Conservation (phyloP, 2,888 invertebrate species). For the Eupithecia insigniata region DNA sequence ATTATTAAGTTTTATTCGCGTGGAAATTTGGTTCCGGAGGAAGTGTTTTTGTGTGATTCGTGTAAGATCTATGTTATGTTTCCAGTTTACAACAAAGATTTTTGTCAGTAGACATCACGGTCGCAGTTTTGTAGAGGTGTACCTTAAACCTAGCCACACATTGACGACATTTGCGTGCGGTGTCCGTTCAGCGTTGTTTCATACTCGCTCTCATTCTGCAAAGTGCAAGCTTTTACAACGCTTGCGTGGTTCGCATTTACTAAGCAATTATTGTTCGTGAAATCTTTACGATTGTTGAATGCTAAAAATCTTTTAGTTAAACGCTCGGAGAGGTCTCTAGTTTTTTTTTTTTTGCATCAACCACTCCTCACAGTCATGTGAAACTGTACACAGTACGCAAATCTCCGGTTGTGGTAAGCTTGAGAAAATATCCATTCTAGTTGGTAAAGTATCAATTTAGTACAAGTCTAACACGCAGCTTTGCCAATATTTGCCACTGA, state of each 20-base stretch:
- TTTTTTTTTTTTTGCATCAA: background rate
- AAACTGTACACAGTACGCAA: background rate
- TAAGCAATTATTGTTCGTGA: constrained; percentile 58
- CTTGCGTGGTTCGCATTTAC: constrained; percentile 66
- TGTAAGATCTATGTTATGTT: background rate
- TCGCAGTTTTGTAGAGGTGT: background rate
- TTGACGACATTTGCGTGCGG: constrained; percentile 65
- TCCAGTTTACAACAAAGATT: background rate
- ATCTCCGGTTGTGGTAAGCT: background rate
- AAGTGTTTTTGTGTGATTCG: background rate
- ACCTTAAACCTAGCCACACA: constrained; percentile 45
- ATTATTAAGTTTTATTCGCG: background rate
- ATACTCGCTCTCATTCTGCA: constrained; percentile 72
- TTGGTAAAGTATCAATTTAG: background rate
- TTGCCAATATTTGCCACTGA: background rate
- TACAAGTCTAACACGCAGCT: background rate
- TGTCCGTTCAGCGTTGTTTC: constrained; percentile 62
- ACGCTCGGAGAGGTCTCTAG: too few relatives aligned
- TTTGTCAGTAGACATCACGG: background rate
- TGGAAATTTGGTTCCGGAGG: background rate
- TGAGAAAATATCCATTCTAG: too few relatives aligned
- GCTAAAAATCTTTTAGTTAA: constrained; percentile 2
- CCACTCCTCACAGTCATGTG: background rate
- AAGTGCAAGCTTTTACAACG: constrained; percentile 74
- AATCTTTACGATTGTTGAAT: constrained; percentile 40